These are phyloP conservation scores for Stomorhina lunata DNA, from an alignment of 2,888 invertebrate species.

Conservation along the genomic window DNA sequence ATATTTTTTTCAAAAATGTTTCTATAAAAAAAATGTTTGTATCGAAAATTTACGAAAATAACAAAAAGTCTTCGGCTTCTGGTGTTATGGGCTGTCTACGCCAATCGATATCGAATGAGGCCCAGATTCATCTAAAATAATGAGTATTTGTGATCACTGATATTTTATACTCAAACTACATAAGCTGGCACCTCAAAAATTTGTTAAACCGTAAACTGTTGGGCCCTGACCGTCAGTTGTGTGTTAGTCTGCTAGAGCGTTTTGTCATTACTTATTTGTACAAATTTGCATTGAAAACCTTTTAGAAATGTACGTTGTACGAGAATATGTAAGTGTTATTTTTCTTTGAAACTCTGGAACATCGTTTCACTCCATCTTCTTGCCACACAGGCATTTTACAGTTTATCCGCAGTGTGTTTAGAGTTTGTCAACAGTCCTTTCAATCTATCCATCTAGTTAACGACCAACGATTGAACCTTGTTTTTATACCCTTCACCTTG, in stretches of 20 bases:
- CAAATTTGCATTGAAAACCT: conserved; percentile 38
- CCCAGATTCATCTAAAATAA: too few species aligned
- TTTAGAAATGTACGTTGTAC: conserved; percentile 14
- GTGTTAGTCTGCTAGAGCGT: not conserved
- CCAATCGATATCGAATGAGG: too few species aligned
- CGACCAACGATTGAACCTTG: conserved; percentile 1
- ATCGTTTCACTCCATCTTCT: conserved; percentile 7
- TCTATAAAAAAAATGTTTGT: too few species aligned
- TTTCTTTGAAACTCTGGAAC: conserved; percentile 6
- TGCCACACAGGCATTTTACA: conserved; percentile 6
- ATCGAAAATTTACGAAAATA: too few species aligned
- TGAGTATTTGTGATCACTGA: too few species aligned
- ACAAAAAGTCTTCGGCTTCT: too few species aligned
- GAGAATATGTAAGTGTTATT: not conserved
- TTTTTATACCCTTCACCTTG: not conserved
- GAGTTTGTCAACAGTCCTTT: conserved; percentile 60
- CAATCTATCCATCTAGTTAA: conserved; percentile 32
- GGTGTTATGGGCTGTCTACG: too few species aligned
- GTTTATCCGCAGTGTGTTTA: conserved; percentile 60
- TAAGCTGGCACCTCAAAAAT: too few species aligned
- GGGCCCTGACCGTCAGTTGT: too few species aligned
- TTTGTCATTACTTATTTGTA: conserved; percentile 11
- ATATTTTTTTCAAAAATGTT: too few species aligned
- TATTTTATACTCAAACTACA: too few species aligned
- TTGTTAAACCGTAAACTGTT: too few species aligned